Evolutionary conservation across 2,888 invertebrate genomes (phyloP).

Genomic region (Meloe dianella): DNA sequence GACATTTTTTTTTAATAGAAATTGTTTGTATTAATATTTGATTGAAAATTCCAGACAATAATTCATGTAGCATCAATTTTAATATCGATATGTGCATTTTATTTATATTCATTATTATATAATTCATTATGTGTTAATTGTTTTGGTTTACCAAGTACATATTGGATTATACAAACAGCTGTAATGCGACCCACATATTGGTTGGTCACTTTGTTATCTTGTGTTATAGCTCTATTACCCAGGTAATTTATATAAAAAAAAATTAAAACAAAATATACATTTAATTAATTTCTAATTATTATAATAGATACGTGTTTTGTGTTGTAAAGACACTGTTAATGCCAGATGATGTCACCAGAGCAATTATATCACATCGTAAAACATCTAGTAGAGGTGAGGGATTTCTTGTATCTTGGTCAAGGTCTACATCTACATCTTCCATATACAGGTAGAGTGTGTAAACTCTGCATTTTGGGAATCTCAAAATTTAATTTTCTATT

Average conservation of each 20-base stretch:
- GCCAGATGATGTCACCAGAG: constrained; percentile 78
- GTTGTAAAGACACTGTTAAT: constrained; percentile 71
- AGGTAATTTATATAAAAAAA: constrained; percentile 65
- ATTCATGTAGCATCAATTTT: constrained; percentile 80
- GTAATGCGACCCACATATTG: constrained; percentile 79
- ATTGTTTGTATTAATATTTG: constrained; percentile 19
- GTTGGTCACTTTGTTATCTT: constrained; percentile 77
- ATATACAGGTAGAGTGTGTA: constrained; percentile 62
- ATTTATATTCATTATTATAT: constrained; percentile 82
- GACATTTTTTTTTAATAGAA: neutral
- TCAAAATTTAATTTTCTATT: neutral
- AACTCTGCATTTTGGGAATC: neutral
- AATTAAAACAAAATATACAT: constrained; percentile 1
- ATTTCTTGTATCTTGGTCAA: constrained; percentile 68
- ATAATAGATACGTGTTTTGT: constrained; percentile 71
- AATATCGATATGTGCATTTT: constrained; percentile 81
- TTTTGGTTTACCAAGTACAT: constrained; percentile 84
- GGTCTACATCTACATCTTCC: constrained; percentile 67
- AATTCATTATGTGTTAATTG: constrained; percentile 82
- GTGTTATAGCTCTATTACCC: constrained; percentile 80
- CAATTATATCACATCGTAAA: constrained; percentile 68
- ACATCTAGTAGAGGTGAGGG: constrained; percentile 66
- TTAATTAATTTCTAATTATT: constrained; percentile 14
- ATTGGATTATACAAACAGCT: constrained; percentile 83
- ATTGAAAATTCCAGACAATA: constrained; percentile 74